These are phyloP conservation scores for Heliocidaris erythrogramma DNA, from an alignment of 35 echinoderm and acorn worm genomes.

Conservation along the genomic window DNA sequence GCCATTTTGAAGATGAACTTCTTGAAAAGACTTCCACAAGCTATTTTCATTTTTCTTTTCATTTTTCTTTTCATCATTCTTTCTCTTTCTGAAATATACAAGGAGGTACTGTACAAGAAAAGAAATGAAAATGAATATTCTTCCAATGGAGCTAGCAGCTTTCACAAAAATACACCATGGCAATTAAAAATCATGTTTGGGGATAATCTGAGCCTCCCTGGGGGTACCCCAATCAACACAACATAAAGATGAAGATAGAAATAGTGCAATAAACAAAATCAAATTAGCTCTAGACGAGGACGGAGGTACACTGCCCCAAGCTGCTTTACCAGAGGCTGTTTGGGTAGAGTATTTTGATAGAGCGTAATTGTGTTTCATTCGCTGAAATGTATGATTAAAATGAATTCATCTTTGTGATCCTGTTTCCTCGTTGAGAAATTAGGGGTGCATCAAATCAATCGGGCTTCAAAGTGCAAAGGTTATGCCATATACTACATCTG, in stretches of 20 bases:
- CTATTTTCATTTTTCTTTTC: too few relatives aligned
- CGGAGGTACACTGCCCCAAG: background rate
- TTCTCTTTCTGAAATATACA: too few relatives aligned
- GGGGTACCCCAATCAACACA: background rate
- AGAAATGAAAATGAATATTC: background rate
- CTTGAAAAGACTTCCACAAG: too few relatives aligned
- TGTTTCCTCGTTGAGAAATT: background rate
- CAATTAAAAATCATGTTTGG: background rate
- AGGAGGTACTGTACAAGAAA: background rate
- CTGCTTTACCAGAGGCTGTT: background rate
- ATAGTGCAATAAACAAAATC: background rate
- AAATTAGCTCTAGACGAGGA: background rate
- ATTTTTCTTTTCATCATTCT: too few relatives aligned
- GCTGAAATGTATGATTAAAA: constrained; percentile 4
- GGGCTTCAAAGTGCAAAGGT: too few relatives aligned
- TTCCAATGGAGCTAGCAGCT: background rate
- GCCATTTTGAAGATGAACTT: background rate
- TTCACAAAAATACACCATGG: background rate
- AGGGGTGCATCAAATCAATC: background rate
- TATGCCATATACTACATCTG: too few relatives aligned
- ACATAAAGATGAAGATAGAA: background rate
- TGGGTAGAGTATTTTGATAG: background rate
- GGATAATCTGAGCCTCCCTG: background rate
- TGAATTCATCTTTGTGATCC: background rate
- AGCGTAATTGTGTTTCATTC: background rate